Conservation (phyloP, 2,797 vertebrate species). For the Euphonia xanthogaster region DNA sequence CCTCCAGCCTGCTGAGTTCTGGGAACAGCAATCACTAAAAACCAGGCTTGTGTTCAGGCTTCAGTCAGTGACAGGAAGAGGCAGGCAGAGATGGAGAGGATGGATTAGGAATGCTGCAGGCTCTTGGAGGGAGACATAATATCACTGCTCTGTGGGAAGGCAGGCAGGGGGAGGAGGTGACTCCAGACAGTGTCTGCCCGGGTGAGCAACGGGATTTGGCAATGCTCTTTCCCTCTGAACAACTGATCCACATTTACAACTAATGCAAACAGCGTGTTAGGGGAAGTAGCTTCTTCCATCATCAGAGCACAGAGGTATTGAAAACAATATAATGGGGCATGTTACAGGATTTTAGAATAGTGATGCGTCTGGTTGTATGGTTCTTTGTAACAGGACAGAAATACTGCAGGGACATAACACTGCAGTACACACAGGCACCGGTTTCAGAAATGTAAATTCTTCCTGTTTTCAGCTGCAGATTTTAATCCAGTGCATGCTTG, state of each 20-base stretch:
- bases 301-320: neutral
- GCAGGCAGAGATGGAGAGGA: neutral
- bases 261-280: neutral
- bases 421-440: neutral
- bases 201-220: neutral
- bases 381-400: neutral
- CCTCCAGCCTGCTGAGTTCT: constrained; percentile 21
- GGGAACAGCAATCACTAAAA: neutral
- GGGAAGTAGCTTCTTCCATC: neutral
- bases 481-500: neutral
- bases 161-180: neutral
- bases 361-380: neutral
- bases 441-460: neutral
- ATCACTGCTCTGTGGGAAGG: neutral
- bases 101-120: neutral
- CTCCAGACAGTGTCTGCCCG: neutral
- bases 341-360: neutral
- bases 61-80: neutral
- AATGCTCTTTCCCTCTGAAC: neutral
- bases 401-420: too few species aligned
- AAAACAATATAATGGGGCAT: neutral
- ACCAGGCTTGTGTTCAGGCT: neutral
- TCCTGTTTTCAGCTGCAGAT: neutral
- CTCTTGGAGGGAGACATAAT: neutral
- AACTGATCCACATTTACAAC: neutral